Conservation (phyloP, 2,113 vertebrate genomes). For the Setophaga coronata region DNA sequence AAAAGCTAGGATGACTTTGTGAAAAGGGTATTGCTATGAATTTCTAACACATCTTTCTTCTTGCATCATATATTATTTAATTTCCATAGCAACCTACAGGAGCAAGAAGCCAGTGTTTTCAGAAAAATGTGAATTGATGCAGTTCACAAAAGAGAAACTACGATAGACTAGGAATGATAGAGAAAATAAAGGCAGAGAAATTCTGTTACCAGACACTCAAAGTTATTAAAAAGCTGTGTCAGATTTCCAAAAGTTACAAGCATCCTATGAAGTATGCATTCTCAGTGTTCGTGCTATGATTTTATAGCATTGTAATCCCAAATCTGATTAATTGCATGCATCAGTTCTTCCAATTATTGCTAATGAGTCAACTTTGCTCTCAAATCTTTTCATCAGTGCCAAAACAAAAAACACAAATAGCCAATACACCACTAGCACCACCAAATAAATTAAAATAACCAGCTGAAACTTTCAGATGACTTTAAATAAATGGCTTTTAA, state of each 20-base stretch:
- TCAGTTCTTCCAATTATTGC: neutral
- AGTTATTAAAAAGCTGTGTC: neutral
- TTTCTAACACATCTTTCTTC: neutral
- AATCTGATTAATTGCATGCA: neutral
- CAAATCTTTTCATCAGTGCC: neutral
- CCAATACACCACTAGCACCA: neutral
- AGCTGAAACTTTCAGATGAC: neutral
- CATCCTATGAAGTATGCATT: neutral
- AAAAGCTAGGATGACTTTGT: neutral
- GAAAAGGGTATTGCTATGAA: neutral
- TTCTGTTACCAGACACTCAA: neutral
- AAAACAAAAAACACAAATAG: neutral
- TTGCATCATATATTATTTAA: constrained; percentile 29
- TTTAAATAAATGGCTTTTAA: neutral
- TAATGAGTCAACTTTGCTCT: neutral
- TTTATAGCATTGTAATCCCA: neutral
- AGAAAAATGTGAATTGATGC: neutral
- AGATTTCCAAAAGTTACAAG: neutral
- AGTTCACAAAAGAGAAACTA: neutral
- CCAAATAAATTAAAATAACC: neutral
- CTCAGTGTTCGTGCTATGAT: neutral
- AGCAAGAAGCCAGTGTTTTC: neutral
- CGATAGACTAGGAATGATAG: rapidly evolving
- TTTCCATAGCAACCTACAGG: neutral
- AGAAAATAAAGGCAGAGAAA: neutral